phyloP scores from a whole-genome alignment of 2,797 vertebrate genomes.

The Gastrophryne carolinensis region DNA sequence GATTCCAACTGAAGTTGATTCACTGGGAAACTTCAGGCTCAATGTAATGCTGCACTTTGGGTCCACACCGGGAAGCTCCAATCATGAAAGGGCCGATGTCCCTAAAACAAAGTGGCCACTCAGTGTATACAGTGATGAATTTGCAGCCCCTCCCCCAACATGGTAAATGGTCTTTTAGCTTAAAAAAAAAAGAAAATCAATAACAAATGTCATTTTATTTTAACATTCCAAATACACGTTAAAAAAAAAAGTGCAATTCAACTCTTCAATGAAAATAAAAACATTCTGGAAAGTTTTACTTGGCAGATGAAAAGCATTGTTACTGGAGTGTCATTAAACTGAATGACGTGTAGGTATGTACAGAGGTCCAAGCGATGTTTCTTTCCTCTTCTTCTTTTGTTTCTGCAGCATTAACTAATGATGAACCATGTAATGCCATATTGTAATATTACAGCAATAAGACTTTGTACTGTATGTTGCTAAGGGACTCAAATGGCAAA shows the following conservation, averaged over 20 bases:
- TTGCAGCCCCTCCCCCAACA: not conserved
- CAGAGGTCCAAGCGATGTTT: conserved; percentile 51
- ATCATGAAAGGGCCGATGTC: too few species aligned
- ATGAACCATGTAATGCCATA: conserved; percentile 54
- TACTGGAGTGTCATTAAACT: conserved; percentile 51
- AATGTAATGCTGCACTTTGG: too few species aligned
- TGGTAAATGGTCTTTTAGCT: conserved; percentile 54
- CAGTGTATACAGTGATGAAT: not conserved
- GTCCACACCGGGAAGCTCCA: too few species aligned
- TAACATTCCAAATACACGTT: conserved; percentile 52
- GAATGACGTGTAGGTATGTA: conserved; percentile 50
- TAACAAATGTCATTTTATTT: conserved; percentile 26
- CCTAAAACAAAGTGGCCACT: too few species aligned
- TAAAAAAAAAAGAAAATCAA: conserved; percentile 39
- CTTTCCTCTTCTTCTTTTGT: conserved; percentile 39
- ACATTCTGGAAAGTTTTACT: conserved; percentile 23
- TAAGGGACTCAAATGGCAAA: conserved; percentile 40
- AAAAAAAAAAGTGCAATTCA: conserved; percentile 52
- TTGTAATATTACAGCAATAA: conserved; percentile 57
- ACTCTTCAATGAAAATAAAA: conserved; percentile 36
- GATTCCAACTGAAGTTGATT: too few species aligned
- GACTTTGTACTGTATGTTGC: conserved; percentile 55
- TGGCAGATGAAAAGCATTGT: conserved; percentile 34
- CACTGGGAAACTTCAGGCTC: too few species aligned
- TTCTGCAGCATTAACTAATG: conserved; percentile 51